Evolutionary conservation across 2,888 invertebrate genomes (phyloP), one percentile per base, ranked within the genome.

Genomic region (Dasypolia templi): DNA sequence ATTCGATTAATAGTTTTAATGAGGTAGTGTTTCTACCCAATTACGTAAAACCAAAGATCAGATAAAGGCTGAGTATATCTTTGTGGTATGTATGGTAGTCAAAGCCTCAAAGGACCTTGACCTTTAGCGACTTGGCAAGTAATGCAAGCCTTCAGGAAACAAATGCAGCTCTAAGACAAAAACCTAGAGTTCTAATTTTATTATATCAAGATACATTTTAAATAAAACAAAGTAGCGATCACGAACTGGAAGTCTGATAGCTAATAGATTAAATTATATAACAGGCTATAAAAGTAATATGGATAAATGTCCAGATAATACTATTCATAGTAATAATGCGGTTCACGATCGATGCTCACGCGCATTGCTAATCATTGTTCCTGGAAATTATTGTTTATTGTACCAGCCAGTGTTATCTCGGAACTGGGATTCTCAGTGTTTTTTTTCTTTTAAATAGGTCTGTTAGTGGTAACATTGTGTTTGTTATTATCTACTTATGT

Each of bases 361-460:
- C 83, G 83, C 87, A 72, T n/a, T n/a, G 42, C 61, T 56, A 71
- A 84, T 84, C 82, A 66, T 59, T 72, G 61, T 87, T 87, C 86
- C 74, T 77, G 69, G 86, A 81, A 85, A 67, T 79, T 32, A 72
- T 83, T 85, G 77, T 75, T 87, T 81, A 66, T 70, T 55, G 58
- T 79, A 67, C 53, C 66, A 55, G 59, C 51, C 51, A 44, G 51
- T 22, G 51, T 68, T 72, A 85, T 86, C 80, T 17, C 74, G 49
- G 66, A 78, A 65, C 73, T 68, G 70, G 84, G 75, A 65, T 70
- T 75, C 79, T 53, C n/a, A n/a, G 14, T 32, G 17, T 75, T 53
- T 64, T 61, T 68, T 81, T 63, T 71, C 35, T 32, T 67, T 32
- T 26, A 46, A 35, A 68, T 62, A 44, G 26, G 0, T 68, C 17